Evolutionary conservation across 2,797 vertebrate genomes (phyloP), one percentile per base, ranked within the genome.

Genomic region (Liasis olivaceus): DNA sequence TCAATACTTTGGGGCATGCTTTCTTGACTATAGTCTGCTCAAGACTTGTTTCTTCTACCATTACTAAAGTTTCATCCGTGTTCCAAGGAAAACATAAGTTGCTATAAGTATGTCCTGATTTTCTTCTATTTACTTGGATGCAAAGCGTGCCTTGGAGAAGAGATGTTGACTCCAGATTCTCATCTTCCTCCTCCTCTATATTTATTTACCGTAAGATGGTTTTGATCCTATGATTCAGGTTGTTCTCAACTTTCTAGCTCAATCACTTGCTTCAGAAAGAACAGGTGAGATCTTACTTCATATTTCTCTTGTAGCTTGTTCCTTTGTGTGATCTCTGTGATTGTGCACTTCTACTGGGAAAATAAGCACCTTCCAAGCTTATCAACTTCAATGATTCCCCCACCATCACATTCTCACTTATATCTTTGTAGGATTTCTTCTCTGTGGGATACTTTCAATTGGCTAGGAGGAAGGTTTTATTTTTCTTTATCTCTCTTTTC

Each of bases 161-260:
- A 77, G 3, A 22, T 4, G 22, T 77, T 22, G 66, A 4, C 66
- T 36, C 66, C 31, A 36, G 66, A 36, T 72, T 17, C n/a, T 20
- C 15, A 5, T 15, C 66, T 36, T 42, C 13, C 12, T 63, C 59
- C 22, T 54, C 8, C 17, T 24, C 47, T 88, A 28, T 63, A 88
- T 64, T 69, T 31, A 31, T 69, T 69, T 2, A 17, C n/a, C n/a
- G 13, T 7, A 69, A 31, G 92, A 89, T 93, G 95, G 93, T 88
- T 95, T 95, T 94, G 95, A 95, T 93, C 94, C 89, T 91, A 51
- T 20, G 72, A 92, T 84, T 91, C 22, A 91, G 93, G 59, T 90
- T 77, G 42, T 91, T 72, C 94, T 93, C 69, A 59, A 28, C 87
- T 93, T 58, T 93, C 54, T 92, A 88, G 51, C 56, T 54, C 31